Conservation (phyloP, 2,797 vertebrate species). For the Botia almorhae region DNA sequence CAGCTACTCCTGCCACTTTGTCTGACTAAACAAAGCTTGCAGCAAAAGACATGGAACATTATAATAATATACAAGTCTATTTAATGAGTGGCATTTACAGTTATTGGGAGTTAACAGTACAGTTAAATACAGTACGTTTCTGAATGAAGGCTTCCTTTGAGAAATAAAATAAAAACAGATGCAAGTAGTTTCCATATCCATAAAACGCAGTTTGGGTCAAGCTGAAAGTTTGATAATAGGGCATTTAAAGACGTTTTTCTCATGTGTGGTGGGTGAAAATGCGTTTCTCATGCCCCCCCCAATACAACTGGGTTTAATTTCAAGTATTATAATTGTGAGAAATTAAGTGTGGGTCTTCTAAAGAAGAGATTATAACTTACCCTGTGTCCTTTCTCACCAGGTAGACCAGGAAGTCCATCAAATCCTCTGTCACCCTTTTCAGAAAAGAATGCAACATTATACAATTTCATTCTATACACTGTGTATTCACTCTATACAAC, state of each 20-base stretch:
- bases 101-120: neutral
- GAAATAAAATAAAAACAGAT: slow-evolving; percentile 18
- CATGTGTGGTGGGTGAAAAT: slow-evolving; percentile 6
- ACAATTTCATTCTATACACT: neutral
- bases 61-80: slow-evolving; percentile 20
- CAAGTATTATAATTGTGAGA: neutral
- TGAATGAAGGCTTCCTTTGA: slow-evolving; percentile 10
- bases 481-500: no score
- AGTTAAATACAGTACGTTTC: slow-evolving; percentile 5
- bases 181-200: slow-evolving; percentile 9
- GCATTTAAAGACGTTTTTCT: neutral
- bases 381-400: slow-evolving; percentile 82
- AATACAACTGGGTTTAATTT: neutral
- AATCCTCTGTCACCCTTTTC: slow-evolving; percentile 81
- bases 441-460: neutral
- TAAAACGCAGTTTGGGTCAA: slow-evolving; percentile 11
- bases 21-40: slow-evolving; percentile 24
- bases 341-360: neutral
- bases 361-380: slow-evolving; percentile 64
- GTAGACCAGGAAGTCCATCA: slow-evolving; percentile 83
- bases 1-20: slow-evolving; percentile 22
- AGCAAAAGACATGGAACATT: slow-evolving; percentile 15
- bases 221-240: slow-evolving; percentile 43
- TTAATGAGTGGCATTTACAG: neutral
- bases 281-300: no score